Evolutionary conservation across 2,113 vertebrate genomes (phyloP).

Genomic region (Phalacrocorax pelagicus): DNA sequence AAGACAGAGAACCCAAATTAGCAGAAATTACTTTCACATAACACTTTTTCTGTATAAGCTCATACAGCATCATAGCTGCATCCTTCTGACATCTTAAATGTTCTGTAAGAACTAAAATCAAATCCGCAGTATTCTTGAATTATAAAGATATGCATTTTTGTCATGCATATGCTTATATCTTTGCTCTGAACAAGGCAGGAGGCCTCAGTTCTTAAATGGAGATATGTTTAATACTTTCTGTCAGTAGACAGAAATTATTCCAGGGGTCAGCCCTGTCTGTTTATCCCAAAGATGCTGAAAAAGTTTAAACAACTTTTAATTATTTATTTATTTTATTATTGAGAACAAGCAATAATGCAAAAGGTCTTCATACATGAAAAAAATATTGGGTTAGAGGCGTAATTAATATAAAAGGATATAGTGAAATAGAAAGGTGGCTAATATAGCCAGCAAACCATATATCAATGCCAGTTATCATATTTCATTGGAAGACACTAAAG

Average conservation of each 20-base stretch:
- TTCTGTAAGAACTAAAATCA: not conserved
- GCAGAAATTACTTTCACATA: not conserved
- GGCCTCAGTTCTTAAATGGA: not conserved
- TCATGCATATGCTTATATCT: not conserved
- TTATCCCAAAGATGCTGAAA: not conserved
- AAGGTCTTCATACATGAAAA: constrained; percentile 64
- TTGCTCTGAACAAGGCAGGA: not conserved
- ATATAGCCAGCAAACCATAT: constrained; percentile 59
- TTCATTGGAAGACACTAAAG: constrained; percentile 63
- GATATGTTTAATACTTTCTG: not conserved
- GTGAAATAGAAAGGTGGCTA: constrained; percentile 59
- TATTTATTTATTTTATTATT: constrained; percentile 47
- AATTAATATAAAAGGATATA: constrained; percentile 71
- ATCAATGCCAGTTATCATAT: constrained; percentile 59
- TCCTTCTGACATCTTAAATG: not conserved
- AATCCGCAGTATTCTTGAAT: not conserved
- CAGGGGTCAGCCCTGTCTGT: not conserved
- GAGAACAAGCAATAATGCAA: constrained; percentile 37
- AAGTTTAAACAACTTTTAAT: not conserved
- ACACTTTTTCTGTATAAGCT: not conserved
- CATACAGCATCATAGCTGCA: not conserved
- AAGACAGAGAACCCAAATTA: not conserved
- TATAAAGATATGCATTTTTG: not conserved
- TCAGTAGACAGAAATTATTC: not conserved
- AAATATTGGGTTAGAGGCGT: constrained; percentile 58